Conservation (phyloP, 2,113 vertebrate genomes). For the Mirza zaza region DNA sequence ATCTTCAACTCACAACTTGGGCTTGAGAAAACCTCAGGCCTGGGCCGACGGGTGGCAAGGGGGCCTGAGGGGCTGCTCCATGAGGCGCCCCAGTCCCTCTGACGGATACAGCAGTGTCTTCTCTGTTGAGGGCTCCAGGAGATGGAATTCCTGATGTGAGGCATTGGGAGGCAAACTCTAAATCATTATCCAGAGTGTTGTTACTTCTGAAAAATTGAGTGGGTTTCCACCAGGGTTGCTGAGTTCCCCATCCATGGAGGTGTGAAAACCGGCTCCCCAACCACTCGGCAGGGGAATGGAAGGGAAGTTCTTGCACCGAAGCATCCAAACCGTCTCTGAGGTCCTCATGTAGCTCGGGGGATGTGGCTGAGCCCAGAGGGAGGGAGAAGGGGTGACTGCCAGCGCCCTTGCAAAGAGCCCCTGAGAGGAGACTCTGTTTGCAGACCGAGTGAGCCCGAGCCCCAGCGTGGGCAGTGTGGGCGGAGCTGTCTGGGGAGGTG, state of each 20-base stretch:
- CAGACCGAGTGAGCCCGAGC: no score
- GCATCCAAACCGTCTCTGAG: neutral
- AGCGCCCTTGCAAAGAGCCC: neutral
- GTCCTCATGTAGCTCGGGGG: neutral
- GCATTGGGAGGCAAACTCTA: neutral
- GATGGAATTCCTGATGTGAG: neutral
- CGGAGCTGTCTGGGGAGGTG: fast-evolving
- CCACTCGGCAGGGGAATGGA: neutral
- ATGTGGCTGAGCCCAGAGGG: neutral
- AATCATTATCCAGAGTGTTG: no score
- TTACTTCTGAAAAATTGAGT: neutral
- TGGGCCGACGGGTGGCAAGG: neutral
- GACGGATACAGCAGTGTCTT: no score
- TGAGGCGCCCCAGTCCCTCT: fast-evolving
- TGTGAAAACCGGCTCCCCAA: neutral
- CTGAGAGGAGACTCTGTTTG: neutral
- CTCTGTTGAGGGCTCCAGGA: neutral
- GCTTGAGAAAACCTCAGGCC: neutral
- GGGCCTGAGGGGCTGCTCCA: no score
- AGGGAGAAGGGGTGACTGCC: neutral
- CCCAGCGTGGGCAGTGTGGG: fast-evolving
- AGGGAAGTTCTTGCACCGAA: neutral
- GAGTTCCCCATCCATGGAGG: neutral
- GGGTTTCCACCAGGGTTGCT: neutral
- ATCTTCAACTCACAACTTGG: neutral